Evolutionary conservation across 2,888 invertebrate species (phyloP).

Genomic region (Toxonevra muliebris): DNA sequence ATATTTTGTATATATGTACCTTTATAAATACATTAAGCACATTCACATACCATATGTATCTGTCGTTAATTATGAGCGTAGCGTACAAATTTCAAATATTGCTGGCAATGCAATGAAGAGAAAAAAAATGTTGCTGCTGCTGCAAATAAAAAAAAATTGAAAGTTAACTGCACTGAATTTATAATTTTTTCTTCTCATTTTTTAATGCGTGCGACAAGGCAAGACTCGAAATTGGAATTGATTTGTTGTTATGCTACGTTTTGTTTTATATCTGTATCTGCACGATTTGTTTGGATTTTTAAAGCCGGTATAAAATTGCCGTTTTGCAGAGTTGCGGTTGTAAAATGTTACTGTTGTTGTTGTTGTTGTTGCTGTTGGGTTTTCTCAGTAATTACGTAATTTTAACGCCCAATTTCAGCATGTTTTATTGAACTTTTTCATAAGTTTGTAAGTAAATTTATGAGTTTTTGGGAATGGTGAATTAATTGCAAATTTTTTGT

Average conservation of each 20-base stretch:
- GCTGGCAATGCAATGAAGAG: conserved; percentile 18
- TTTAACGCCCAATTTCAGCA: conserved; percentile 25
- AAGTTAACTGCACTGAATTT: conserved; percentile 1
- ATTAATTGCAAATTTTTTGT: too few relatives aligned
- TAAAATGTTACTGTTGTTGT: not conserved
- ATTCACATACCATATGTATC: too few relatives aligned
- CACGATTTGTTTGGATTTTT: not conserved
- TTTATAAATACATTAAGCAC: too few relatives aligned
- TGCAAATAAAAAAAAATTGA: not conserved
- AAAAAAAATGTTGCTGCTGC: not conserved
- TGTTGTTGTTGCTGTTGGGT: not conserved
- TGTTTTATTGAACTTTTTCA: conserved; percentile 16
- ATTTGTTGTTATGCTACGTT: not conserved
- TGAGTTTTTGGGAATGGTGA: too few relatives aligned
- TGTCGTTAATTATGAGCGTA: conserved; percentile 32
- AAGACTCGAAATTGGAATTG: not conserved
- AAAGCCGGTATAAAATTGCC: not conserved
- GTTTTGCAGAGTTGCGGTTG: not conserved
- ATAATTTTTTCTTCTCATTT: not conserved
- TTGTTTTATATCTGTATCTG: not conserved
- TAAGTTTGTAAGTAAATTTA: not conserved
- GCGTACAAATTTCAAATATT: conserved; percentile 42
- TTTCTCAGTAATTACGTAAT: conserved; percentile 20
- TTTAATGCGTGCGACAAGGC: not conserved
- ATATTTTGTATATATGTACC: too few relatives aligned